phyloP scores from a whole-genome alignment of 2,888 invertebrate genomes.

The Coenonympha glycerion region DNA sequence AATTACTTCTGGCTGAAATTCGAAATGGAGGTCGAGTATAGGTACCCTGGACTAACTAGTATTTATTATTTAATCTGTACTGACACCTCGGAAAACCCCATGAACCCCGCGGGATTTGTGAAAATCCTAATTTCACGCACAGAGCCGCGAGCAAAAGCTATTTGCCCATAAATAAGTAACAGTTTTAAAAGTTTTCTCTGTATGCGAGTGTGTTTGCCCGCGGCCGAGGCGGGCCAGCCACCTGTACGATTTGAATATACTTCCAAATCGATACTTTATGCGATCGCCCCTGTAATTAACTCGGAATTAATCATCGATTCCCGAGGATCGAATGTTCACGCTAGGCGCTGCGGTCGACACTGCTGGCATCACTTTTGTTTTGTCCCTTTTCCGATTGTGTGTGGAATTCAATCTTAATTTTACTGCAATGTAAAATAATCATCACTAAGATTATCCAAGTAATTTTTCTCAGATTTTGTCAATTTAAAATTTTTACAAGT shows the following conservation, averaged over 20 bases:
- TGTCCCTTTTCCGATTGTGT: neutral
- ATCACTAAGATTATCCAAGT: too few relatives aligned
- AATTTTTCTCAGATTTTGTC: too few relatives aligned
- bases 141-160: slow-evolving; percentile 13
- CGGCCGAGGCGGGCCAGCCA: slow-evolving; percentile 58
- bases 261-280: slow-evolving; percentile 71
- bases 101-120: too few relatives aligned
- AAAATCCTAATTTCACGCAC: too few relatives aligned
- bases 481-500: too few relatives aligned
- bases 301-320: slow-evolving; percentile 52
- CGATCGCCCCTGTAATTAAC: slow-evolving; percentile 68
- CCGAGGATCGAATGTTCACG: slow-evolving; percentile 49
- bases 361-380: slow-evolving; percentile 29
- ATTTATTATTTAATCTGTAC: too few relatives aligned
- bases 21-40: too few relatives aligned
- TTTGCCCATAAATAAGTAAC: slow-evolving; percentile 22
- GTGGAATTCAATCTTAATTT: too few relatives aligned
- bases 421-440: too few relatives aligned
- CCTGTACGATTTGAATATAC: slow-evolving; percentile 65
- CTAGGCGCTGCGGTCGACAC: slow-evolving; percentile 58
- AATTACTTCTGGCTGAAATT: too few relatives aligned
- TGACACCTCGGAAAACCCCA: too few relatives aligned
- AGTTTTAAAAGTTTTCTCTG: slow-evolving; percentile 21
- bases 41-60: too few relatives aligned
- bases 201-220: slow-evolving; percentile 43